Evolutionary conservation across 2,888 invertebrate species (phyloP).

Genomic region (Iselma pallidipennis): DNA sequence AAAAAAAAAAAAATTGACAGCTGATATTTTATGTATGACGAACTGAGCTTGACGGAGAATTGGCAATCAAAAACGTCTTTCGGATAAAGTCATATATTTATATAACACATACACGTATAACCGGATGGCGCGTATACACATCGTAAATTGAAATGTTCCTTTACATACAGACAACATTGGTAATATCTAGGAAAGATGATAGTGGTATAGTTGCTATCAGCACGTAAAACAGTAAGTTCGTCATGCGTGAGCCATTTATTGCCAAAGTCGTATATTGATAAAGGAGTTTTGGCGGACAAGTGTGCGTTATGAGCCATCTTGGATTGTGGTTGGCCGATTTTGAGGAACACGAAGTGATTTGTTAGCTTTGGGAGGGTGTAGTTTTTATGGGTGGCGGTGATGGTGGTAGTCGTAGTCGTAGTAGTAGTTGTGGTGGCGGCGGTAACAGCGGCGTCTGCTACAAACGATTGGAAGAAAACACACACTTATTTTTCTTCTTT

Average conservation of each 20-base stretch:
- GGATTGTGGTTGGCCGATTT: conserved; percentile 33
- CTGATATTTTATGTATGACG: conserved; percentile 20
- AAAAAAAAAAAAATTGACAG: conserved; percentile 9
- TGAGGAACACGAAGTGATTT: conserved; percentile 38
- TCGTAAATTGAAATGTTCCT: conserved; percentile 19
- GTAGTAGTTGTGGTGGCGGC: conserved; percentile 12
- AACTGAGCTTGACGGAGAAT: not conserved
- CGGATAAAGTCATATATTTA: conserved; percentile 7
- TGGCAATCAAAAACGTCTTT: conserved; percentile 6
- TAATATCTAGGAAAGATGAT: not conserved
- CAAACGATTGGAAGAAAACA: conserved; percentile 45
- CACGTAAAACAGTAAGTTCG: conserved; percentile 44
- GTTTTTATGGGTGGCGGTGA: not conserved
- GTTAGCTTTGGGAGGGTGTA: conserved; percentile 23
- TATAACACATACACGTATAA: not conserved
- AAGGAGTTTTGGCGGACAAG: conserved; percentile 33
- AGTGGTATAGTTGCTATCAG: conserved; percentile 14
- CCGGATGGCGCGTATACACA: not conserved
- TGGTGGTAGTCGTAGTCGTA: not conserved
- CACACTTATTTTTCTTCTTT: conserved; percentile 40
- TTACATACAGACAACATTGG: not conserved
- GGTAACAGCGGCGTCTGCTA: conserved; percentile 37
- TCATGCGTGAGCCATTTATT: conserved; percentile 46
- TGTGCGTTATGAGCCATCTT: conserved; percentile 39
- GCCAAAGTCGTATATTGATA: conserved; percentile 40